phyloP scores from a whole-genome alignment of 2,113 vertebrate genomes.

The Dicentrarchus labrax region DNA sequence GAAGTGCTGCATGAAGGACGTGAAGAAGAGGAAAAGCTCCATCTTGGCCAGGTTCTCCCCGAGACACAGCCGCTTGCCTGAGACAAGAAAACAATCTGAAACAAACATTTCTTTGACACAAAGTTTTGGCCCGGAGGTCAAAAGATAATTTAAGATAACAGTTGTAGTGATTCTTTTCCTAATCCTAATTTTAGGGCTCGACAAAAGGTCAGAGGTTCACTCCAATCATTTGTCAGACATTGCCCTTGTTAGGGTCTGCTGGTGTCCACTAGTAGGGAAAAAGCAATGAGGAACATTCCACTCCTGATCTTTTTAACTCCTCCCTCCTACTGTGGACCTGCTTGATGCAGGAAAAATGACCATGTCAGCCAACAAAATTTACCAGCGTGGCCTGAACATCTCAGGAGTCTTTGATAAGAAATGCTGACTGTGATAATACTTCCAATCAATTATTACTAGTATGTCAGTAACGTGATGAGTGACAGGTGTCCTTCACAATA shows the following conservation, averaged over 20 bases:
- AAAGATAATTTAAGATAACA: background rate
- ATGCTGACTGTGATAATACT: background rate
- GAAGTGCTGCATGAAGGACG: conserved; percentile 78
- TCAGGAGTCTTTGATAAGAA: background rate
- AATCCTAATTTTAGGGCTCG: background rate
- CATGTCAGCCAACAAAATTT: too few relatives aligned
- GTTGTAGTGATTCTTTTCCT: background rate
- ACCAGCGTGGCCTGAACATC: background rate
- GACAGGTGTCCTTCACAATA: too few relatives aligned
- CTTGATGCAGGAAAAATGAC: background rate
- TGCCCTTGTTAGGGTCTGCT: background rate
- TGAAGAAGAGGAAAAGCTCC: conserved; percentile 88
- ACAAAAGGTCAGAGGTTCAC: background rate
- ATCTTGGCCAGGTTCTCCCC: conserved; percentile 84
- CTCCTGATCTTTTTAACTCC: background rate
- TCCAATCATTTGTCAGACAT: background rate
- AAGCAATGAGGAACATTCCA: background rate
- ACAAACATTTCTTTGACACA: background rate
- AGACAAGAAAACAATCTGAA: background rate
- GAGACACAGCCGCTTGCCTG: conserved; percentile 85
- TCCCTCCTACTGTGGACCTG: background rate
- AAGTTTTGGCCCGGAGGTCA: background rate
- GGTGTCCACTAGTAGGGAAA: background rate
- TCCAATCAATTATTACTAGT: too few relatives aligned
- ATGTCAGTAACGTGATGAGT: too few relatives aligned